phyloP scores from a whole-genome alignment of 2,113 vertebrate species.

The Plecturocebus donacophilus region DNA sequence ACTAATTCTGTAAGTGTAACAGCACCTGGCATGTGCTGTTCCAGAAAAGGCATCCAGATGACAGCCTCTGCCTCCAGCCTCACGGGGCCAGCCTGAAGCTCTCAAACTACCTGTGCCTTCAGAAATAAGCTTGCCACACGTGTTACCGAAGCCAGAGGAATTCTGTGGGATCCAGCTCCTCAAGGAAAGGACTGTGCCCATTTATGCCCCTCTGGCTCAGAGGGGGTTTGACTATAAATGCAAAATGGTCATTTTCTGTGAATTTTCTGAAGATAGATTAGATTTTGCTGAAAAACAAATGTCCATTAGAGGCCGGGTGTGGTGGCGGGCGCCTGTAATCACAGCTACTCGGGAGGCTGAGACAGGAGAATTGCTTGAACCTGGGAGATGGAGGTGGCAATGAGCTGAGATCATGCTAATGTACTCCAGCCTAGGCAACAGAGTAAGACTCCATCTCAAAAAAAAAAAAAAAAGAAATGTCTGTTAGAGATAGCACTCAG shows the following conservation, averaged over 20 bases:
- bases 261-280: neutral
- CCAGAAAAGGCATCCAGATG: accelerated
- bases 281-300: neutral
- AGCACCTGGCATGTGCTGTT: neutral
- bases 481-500: neutral
- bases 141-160: neutral
- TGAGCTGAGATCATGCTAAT: too few species aligned
- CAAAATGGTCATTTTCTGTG: neutral
- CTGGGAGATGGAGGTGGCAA: too few species aligned
- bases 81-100: accelerated
- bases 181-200: neutral
- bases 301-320: neutral
- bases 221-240: neutral
- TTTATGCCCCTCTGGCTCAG: too few species aligned
- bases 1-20: neutral
- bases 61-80: neutral
- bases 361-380: too few species aligned
- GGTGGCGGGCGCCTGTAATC: too few species aligned
- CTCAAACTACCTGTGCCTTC: accelerated
- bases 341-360: too few species aligned
- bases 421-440: too few species aligned
- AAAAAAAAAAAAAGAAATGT: neutral
- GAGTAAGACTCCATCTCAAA: too few species aligned
- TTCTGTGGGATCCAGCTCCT: neutral
- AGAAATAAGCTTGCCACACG: neutral